Conservation (phyloP, 2,888 invertebrate genomes). For the Meteorus colon region DNA sequence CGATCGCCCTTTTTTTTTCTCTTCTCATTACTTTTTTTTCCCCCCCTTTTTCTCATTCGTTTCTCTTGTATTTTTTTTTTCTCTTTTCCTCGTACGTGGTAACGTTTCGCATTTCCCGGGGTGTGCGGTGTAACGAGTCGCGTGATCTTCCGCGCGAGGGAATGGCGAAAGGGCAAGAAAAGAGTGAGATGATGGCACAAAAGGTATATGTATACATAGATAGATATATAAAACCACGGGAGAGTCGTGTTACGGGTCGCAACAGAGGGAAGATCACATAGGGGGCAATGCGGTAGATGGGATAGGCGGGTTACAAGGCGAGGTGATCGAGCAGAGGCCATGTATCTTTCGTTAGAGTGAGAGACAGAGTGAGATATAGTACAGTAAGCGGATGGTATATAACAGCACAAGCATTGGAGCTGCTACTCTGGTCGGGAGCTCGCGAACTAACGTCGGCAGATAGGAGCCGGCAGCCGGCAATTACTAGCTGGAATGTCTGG, state of each 20-base stretch:
- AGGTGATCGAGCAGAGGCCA: conserved; percentile 44
- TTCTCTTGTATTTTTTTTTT: conserved; percentile 17
- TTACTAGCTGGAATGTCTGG: conserved; percentile 70
- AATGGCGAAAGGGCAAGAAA: conserved; percentile 26
- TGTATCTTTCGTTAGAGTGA: conserved; percentile 37
- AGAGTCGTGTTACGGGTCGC: conserved; percentile 30
- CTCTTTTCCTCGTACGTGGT: conserved; percentile 35
- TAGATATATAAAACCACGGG: conserved; percentile 42
- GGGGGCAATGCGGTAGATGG: conserved; percentile 21
- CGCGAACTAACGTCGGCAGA: conserved; percentile 60
- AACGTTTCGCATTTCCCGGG: conserved; percentile 37
- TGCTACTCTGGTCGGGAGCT: conserved; percentile 36
- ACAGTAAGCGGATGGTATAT: conserved; percentile 47
- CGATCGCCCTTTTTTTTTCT: background rate
- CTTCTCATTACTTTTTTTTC: background rate
- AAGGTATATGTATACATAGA: conserved; percentile 43
- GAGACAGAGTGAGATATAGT: conserved; percentile 25
- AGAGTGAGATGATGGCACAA: conserved; percentile 50
- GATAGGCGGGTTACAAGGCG: conserved; percentile 33
- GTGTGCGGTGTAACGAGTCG: conserved; percentile 36
- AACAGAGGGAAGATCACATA: conserved; percentile 25
- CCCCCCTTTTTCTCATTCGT: background rate
- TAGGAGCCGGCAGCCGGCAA: conserved; percentile 68
- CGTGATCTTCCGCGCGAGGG: conserved; percentile 20
- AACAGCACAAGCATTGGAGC: conserved; percentile 36